These are phyloP conservation scores for Cephus runcator DNA, from an alignment of 2,888 invertebrate species.

Conservation along the genomic window DNA sequence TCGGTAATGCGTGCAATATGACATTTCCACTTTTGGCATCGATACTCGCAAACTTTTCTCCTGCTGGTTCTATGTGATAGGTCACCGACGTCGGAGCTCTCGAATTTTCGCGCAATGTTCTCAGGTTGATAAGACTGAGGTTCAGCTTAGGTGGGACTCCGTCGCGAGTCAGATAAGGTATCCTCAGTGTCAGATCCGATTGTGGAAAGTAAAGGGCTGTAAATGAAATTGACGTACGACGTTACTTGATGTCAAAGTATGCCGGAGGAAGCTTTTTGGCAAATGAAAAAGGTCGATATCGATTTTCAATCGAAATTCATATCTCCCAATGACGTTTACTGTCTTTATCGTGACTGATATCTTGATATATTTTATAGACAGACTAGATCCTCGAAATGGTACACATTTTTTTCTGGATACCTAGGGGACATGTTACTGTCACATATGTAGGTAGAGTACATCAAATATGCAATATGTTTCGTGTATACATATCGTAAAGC, in stretches of 20 bases:
- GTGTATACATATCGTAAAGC: neutral
- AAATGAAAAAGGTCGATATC: neutral
- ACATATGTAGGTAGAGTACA: neutral
- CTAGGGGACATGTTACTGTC: neutral
- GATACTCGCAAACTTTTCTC: constrained; percentile 34
- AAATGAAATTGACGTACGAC: constrained; percentile 27
- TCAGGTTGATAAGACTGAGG: constrained; percentile 44
- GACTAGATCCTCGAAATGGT: neutral
- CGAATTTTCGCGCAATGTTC: constrained; percentile 52
- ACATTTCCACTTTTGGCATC: constrained; percentile 34
- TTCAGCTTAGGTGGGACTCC: constrained; percentile 29
- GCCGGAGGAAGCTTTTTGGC: neutral
- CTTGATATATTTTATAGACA: neutral
- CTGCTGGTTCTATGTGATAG: constrained; percentile 44
- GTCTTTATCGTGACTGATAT: neutral
- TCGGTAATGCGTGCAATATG: constrained; percentile 36
- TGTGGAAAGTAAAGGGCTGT: constrained; percentile 61
- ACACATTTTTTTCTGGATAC: neutral
- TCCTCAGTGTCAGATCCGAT: constrained; percentile 50
- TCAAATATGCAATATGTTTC: neutral
- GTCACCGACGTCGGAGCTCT: constrained; percentile 31
- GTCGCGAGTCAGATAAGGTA: constrained; percentile 45
- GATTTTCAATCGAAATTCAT: neutral
- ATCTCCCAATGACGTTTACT: neutral
- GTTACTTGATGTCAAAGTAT: neutral